Conservation (phyloP, 2,888 invertebrate species). For the Axea sp. region DNA sequence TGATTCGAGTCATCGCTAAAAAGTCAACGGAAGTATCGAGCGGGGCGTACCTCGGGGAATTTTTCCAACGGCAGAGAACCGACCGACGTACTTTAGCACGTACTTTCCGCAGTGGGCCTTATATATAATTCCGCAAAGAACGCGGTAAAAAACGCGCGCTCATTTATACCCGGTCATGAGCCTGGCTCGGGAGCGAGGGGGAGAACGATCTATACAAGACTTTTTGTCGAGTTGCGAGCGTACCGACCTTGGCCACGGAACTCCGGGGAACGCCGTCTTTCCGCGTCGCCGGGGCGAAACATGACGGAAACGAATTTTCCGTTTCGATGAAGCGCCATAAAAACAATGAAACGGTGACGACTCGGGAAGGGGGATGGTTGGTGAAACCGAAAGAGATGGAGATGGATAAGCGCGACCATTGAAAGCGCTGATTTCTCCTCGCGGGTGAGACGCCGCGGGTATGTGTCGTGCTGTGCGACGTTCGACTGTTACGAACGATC, state of each 20-base stretch:
- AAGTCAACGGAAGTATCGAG: neutral
- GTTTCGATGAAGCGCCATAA: slow-evolving; percentile 64
- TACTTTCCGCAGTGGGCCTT: slow-evolving; percentile 16
- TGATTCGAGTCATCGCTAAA: too few relatives aligned
- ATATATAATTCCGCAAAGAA: slow-evolving; percentile 11
- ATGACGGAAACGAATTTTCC: slow-evolving; percentile 66
- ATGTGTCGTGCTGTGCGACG: slow-evolving; percentile 23
- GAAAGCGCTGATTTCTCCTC: slow-evolving; percentile 20
- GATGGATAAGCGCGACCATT: slow-evolving; percentile 2
- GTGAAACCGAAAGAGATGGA: slow-evolving; percentile 37
- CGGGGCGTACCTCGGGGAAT: too few relatives aligned
- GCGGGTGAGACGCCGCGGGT: slow-evolving; percentile 13
- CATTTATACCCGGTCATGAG: slow-evolving; percentile 44
- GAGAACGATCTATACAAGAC: slow-evolving; percentile 42
- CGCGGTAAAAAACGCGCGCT: slow-evolving; percentile 32
- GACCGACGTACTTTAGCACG: too few relatives aligned
- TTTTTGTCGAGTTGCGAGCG: slow-evolving; percentile 44
- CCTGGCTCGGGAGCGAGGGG: slow-evolving; percentile 5
- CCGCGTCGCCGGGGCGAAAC: slow-evolving; percentile 43
- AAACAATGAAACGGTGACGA: slow-evolving; percentile 62
- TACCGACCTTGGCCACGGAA: slow-evolving; percentile 45
- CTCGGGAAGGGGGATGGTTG: too few relatives aligned
- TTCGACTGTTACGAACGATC: slow-evolving; percentile 16
- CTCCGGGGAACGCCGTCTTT: slow-evolving; percentile 44
- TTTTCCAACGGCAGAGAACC: too few relatives aligned